Evolutionary conservation across 1,140 invertebrate genomes (phyloP).

Genomic region (Drosophila leontia): DNA sequence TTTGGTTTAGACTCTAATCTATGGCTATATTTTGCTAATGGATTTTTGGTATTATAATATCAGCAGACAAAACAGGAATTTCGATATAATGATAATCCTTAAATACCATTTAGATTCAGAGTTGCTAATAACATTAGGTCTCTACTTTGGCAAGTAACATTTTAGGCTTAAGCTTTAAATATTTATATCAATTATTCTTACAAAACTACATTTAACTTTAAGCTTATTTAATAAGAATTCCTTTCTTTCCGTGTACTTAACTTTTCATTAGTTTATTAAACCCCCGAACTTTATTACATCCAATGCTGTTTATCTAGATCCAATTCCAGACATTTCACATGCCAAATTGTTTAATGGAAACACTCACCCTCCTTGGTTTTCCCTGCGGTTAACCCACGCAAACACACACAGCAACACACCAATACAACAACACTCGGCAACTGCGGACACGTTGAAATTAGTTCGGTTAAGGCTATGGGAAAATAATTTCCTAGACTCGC

Average conservation of each 20-base stretch:
- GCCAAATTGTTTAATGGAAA: constrained; percentile 34
- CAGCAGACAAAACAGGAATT: neutral
- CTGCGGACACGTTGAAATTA: constrained; percentile 58
- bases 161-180: too few relatives aligned
- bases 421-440: constrained; percentile 11
- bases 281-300: constrained; percentile 25
- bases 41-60: constrained; percentile 21
- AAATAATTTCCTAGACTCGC: constrained; percentile 66
- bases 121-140: neutral
- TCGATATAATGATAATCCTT: too few relatives aligned
- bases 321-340: constrained; percentile 19
- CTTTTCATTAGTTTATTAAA: constrained; percentile 38
- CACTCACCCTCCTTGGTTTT: constrained; percentile 21
- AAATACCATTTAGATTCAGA: too few relatives aligned
- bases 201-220: neutral
- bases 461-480: constrained; percentile 63
- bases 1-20: constrained; percentile 28
- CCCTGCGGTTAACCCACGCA: constrained; percentile 40
- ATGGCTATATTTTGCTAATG: constrained; percentile 34
- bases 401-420: constrained; percentile 13
- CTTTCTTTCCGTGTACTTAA: constrained; percentile 24
- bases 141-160: neutral
- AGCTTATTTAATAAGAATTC: too few relatives aligned
- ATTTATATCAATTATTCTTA: neutral
- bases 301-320: constrained; percentile 26